Evolutionary conservation across 1,140 invertebrate genomes (phyloP).

Genomic region (Centruroides vittatus): DNA sequence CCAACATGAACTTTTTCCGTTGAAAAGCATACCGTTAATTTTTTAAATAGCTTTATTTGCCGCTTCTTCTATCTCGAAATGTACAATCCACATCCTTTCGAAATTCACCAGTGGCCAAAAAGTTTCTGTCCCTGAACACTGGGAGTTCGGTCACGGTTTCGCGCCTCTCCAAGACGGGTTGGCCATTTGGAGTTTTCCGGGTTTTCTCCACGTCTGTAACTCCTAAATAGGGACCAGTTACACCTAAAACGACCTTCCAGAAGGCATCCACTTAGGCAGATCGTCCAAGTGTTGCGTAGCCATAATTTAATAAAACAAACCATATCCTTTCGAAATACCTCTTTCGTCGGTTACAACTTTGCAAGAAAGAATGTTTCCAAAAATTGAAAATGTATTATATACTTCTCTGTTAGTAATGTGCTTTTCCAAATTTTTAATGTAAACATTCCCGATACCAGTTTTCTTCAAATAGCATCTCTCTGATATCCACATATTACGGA

Average conservation of each 20-base stretch:
- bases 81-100: slow-evolving; percentile 95
- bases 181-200: too few relatives aligned
- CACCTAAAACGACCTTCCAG: too few relatives aligned
- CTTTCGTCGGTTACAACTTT: slow-evolving; percentile 95
- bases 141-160: too few relatives aligned
- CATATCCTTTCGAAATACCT: slow-evolving; percentile 91
- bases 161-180: too few relatives aligned
- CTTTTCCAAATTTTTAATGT: neutral
- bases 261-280: too few relatives aligned
- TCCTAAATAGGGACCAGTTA: too few relatives aligned
- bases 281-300: too few relatives aligned
- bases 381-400: neutral
- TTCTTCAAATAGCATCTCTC: slow-evolving; percentile 46
- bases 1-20: slow-evolving; percentile 88
- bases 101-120: too few relatives aligned
- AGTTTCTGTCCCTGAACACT: too few relatives aligned
- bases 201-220: too few relatives aligned
- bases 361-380: neutral
- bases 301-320: too few relatives aligned
- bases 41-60: slow-evolving; percentile 68
- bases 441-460: slow-evolving; percentile 35
- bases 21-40: slow-evolving; percentile 83
- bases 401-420: neutral
- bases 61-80: slow-evolving; percentile 98
- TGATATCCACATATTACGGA: slow-evolving; percentile 25